A percentile compares a stretch with the other conserved stretches of the same genome.
These are phyloP conservation scores for Agrochola lota DNA, from an alignment of 2,888 invertebrate genomes.

Conservation along the genomic window DNA sequence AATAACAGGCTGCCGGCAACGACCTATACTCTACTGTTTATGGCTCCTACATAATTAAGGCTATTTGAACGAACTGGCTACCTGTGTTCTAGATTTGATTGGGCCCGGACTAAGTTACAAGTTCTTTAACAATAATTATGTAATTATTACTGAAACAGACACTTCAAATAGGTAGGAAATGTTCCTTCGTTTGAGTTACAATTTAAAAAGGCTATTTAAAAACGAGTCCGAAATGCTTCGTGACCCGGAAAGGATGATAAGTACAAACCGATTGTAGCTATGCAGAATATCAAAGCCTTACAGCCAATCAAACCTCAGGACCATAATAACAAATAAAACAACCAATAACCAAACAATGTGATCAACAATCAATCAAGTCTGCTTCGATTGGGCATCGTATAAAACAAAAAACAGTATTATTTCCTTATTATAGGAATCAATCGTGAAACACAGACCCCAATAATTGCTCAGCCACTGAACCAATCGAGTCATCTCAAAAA, in stretches of 20 bases:
- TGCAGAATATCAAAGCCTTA: background rate
- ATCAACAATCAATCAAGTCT: background rate
- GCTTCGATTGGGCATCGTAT: no score
- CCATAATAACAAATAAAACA: background rate
- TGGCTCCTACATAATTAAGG: constrained; percentile 58
- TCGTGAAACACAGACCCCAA: background rate
- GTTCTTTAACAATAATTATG: background rate
- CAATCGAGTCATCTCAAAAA: background rate
- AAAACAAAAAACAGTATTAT: background rate
- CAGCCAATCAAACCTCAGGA: background rate
- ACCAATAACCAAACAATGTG: background rate
- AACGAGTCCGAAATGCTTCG: background rate
- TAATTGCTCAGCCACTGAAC: background rate
- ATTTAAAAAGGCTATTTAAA: background rate
- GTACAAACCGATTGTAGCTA: background rate
- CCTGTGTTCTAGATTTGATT: constrained; percentile 34
- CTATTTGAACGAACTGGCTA: constrained; percentile 29
- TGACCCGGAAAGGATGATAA: background rate
- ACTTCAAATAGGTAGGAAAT: background rate
- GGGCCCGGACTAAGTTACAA: background rate
- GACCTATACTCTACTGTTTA: constrained; percentile 62
- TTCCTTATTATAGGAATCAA: background rate
- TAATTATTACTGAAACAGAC: background rate
- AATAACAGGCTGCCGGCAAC: constrained; percentile 73
- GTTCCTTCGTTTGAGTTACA: background rate